These are phyloP conservation scores for Andrena trimmerana DNA, from an alignment of 2,888 invertebrate species.

Conservation along the genomic window DNA sequence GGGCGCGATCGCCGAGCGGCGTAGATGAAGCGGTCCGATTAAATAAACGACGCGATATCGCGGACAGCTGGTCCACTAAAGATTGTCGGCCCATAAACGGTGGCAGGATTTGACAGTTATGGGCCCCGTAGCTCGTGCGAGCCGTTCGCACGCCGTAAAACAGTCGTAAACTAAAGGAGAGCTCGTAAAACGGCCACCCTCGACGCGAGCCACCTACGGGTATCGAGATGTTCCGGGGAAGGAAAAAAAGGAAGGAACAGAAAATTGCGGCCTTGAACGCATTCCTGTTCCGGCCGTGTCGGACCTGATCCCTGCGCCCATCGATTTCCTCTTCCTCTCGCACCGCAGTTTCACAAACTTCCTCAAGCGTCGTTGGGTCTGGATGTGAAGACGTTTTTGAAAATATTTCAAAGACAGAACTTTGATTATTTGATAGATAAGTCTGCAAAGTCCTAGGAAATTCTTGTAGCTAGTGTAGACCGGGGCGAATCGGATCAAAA, in stretches of 20 bases:
- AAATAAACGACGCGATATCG: constrained; percentile 73
- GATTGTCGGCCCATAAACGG: constrained; percentile 80
- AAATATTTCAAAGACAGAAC: too few relatives aligned
- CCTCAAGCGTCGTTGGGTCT: background rate
- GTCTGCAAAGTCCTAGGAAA: too few relatives aligned
- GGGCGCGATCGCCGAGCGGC: constrained; percentile 6
- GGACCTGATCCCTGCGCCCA: background rate
- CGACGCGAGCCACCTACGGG: constrained; percentile 37
- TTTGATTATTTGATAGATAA: too few relatives aligned
- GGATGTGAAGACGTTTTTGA: too few relatives aligned
- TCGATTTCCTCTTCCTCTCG: constrained; percentile 8
- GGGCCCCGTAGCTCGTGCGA: constrained; percentile 82
- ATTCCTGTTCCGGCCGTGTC: constrained; percentile 18
- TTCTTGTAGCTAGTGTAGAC: too few relatives aligned
- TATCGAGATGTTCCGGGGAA: constrained; percentile 12
- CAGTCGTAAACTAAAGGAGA: constrained; percentile 81
- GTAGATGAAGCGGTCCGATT: constrained; percentile 63
- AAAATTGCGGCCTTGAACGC: constrained; percentile 44
- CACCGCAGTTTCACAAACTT: background rate
- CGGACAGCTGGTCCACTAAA: constrained; percentile 75
- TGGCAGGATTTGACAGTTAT: constrained; percentile 83
- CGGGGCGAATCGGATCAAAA: too few relatives aligned
- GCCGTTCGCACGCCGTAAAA: constrained; percentile 82
- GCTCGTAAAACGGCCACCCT: constrained; percentile 77
- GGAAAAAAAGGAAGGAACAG: constrained; percentile 16